phyloP scores from a whole-genome alignment of 2,888 invertebrate species.

The Flabesymbios commensalis region DNA sequence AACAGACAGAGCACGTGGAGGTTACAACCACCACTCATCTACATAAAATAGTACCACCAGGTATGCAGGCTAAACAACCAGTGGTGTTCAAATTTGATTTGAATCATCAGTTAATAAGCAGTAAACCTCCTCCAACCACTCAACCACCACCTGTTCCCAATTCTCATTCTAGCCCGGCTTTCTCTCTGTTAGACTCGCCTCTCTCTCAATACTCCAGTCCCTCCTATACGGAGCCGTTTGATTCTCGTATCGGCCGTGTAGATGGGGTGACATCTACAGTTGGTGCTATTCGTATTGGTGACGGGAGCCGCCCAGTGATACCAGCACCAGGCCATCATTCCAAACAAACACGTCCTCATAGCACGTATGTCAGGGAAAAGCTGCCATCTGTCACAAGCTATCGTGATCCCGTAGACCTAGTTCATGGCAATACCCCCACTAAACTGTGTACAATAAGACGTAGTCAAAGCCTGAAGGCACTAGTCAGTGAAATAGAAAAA shows the following conservation, averaged over 20 bases:
- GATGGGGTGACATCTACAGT: neutral
- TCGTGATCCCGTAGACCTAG: neutral
- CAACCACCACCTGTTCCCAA: too few species aligned
- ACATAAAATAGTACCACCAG: neutral
- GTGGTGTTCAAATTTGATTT: slow-evolving; percentile 14
- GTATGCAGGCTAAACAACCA: neutral
- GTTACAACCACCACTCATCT: neutral
- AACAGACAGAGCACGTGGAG: slow-evolving; percentile 2
- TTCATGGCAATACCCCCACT: too few species aligned
- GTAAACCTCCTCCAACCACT: too few species aligned
- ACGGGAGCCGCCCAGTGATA: too few species aligned
- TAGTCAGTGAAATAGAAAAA: neutral
- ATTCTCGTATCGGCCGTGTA: neutral
- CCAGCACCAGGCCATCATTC: too few species aligned
- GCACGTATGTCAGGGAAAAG: neutral
- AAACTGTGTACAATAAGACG: too few species aligned
- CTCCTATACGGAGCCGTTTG: slow-evolving; percentile 1
- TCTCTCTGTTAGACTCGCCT: too few species aligned
- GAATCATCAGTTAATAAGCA: too few species aligned
- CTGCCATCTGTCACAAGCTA: neutral
- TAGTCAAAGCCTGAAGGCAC: neutral
- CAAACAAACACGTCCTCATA: neutral
- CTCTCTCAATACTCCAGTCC: slow-evolving; percentile 1
- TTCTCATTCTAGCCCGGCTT: too few species aligned
- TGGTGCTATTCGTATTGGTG: too few species aligned